Evolutionary conservation across 2,113 vertebrate species (phyloP).

Genomic region (Gobio gobio): DNA sequence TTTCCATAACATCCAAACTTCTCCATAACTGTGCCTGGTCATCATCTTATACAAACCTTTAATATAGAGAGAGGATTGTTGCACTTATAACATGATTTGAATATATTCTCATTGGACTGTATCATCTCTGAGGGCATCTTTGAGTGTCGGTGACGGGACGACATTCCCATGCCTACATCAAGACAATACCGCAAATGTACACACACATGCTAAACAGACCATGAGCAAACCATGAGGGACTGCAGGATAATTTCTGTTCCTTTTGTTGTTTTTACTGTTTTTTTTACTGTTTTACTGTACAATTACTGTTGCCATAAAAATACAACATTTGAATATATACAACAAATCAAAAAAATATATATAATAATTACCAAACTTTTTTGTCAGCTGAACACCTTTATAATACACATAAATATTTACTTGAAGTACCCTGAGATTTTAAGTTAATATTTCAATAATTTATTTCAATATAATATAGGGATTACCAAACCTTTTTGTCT

Average conservation of each 20-base stretch:
- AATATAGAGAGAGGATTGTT: neutral
- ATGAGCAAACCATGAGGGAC: neutral
- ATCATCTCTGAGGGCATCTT: constrained; percentile 23
- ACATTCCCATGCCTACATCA: constrained; percentile 62
- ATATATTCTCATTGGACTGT: neutral
- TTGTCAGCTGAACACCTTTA: no score
- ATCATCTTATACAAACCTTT: neutral
- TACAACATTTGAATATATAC: neutral
- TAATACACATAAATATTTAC: no score
- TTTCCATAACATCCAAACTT: neutral
- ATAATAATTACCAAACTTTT: no score
- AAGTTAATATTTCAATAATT: neutral
- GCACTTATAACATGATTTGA: neutral
- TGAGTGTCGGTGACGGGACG: neutral
- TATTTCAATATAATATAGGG: neutral
- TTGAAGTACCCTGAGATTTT: no score
- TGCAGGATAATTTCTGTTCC: neutral
- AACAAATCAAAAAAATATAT: neutral
- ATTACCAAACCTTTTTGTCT: neutral
- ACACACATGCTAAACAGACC: constrained; percentile 45
- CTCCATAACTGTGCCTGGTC: neutral
- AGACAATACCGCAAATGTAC: constrained; percentile 42
- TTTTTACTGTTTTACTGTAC: neutral
- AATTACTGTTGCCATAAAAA: neutral
- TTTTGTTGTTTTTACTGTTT: neutral